Evolutionary conservation across 2,888 invertebrate species (phyloP).

Genomic region (Acrocyrtus sp.): DNA sequence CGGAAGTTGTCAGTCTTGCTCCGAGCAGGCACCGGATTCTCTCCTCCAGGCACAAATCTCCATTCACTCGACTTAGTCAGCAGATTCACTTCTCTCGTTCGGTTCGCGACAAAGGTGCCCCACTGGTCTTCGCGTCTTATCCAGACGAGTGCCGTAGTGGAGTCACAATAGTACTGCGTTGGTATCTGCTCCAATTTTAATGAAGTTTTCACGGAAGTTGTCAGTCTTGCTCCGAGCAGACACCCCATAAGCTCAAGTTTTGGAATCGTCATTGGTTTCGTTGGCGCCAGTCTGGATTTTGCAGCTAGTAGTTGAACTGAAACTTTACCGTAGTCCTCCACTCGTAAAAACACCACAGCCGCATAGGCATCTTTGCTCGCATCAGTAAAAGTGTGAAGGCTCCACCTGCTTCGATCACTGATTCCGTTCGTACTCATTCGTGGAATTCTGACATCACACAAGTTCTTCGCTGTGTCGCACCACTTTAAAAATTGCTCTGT

Average conservation of each 20-base stretch:
- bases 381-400: conserved; percentile 16
- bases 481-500: neutral
- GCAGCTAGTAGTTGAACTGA: neutral
- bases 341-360: neutral
- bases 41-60: neutral
- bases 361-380: conserved; percentile 1
- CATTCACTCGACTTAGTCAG: neutral
- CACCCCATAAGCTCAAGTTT: conserved; percentile 12
- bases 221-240: neutral
- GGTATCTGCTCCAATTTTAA: neutral
- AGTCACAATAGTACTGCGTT: neutral
- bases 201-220: neutral
- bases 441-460: conserved; percentile 1
- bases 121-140: neutral
- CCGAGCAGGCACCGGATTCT: conserved; percentile 1
- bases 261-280: neutral
- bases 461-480: neutral
- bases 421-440: neutral
- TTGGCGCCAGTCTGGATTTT: neutral
- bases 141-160: neutral
- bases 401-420: neutral
- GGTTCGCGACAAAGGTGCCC: conserved; percentile 10
- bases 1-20: neutral
- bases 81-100: neutral
- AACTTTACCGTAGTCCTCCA: neutral